phyloP scores from a whole-genome alignment of 2,113 vertebrate species.

The Vombatus ursinus region DNA sequence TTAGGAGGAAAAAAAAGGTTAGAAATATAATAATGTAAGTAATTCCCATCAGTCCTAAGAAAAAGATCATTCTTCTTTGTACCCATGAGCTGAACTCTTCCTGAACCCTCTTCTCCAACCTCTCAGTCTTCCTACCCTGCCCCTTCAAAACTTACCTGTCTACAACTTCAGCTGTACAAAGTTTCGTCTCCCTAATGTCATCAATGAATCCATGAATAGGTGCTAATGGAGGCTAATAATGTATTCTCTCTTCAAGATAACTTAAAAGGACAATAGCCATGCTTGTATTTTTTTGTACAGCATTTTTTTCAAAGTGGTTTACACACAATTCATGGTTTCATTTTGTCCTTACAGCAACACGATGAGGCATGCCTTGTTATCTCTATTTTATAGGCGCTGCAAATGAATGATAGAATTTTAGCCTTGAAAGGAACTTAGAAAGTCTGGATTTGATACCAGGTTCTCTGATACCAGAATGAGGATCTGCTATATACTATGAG shows the following conservation, averaged over 20 bases:
- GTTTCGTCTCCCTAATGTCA: background rate
- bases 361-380: too few species aligned
- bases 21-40: background rate
- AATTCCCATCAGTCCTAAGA: background rate
- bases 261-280: background rate
- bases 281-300: background rate
- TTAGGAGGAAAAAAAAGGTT: background rate
- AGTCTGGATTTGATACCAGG: too few species aligned
- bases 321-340: too few species aligned
- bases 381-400: too few species aligned
- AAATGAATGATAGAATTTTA: too few species aligned
- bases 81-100: background rate
- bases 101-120: background rate
- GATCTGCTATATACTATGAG: too few species aligned
- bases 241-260: background rate
- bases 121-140: background rate
- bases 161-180: background rate
- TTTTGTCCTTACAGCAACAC: too few species aligned
- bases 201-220: background rate
- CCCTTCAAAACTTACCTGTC: background rate
- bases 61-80: background rate
- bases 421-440: too few species aligned
- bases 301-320: background rate
- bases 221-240: background rate
- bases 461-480: too few species aligned